Base-by-base conservation (phyloP, 1,140 invertebrate species). In the Dendroctonus valens region DNA sequence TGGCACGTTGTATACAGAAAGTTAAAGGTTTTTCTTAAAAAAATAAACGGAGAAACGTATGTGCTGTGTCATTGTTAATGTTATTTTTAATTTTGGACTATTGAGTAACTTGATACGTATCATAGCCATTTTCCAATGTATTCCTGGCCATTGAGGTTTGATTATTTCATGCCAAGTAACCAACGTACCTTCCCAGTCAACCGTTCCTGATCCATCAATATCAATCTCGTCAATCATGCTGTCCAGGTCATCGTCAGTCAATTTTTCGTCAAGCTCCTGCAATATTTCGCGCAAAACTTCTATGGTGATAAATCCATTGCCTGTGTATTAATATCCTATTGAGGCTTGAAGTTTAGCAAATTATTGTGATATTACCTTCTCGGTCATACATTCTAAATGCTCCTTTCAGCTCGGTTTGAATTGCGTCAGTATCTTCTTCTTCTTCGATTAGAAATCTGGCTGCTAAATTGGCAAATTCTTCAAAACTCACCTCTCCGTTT, bases 341-440 rank as follows among this genome's bases (percentile, higher is more conserved):
- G 5, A 59, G 12, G 48, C 42, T 59, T 48, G 12, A 46, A 48
- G 8, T 8, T n/a, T 12, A 52, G 26, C 11, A 52, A n/a, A 3
- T 12, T 2, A 52, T 52, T 46, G 8, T 46, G 5, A 52, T 26
- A 26, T 57, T 71, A 84, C 87, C 80, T 77, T 89, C 86, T 76
- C 83, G 85, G 70, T 92, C 91, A 72, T 92, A 92, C 59, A 92
- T 83, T 73, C 90, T 80, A 79, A 92, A 92, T 42, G 90, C 91
- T 79, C 92, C 91, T 73, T 89, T 88, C 2, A 92, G 78, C 76
- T 92, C 91, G 66, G 84, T 80, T 70, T 87, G 81, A 74, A 91
- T 86, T 0, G 87, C 87, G 67, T 87, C 88, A 41, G 84, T 84
- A 77, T 91, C 89, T 75, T 88, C 86, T 65, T 89, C 84, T 44